Evolutionary conservation across 2,113 vertebrate species (phyloP), one percentile per base, ranked within the genome.

Genomic region (Nesogale talazaci): DNA sequence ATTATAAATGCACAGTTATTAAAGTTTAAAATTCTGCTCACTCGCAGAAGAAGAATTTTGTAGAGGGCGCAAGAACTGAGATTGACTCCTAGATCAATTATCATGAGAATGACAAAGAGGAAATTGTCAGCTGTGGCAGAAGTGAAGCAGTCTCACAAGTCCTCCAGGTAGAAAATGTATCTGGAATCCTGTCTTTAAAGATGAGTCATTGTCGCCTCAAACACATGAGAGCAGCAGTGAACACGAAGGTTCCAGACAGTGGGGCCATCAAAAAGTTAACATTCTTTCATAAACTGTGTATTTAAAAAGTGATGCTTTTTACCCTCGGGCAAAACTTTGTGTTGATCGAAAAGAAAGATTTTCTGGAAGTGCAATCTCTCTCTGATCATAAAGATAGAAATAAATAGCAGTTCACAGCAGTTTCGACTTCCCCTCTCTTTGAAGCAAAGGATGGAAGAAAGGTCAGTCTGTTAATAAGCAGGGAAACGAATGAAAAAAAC

Each of bases 381-480:
- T 70, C 42, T 56, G 20, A 46, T 90, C 11, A 61, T 40, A 95
- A 83, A 90, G 86, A 88, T 90, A 65, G 86, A 80, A 78, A 78
- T 79, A 89, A 93, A 52, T 5, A 52, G 46, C 6, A 12, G 6
- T 52, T 52, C 46, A 52, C 46, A 52, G 46, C 46, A 38, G 89
- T 88, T 46, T 81, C 81, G 83, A 81, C 46, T 74, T 74, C 57
- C 46, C 5, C 23, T 42, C 22, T 85, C 70, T 88, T 92, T 78
- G 46, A 92, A 90, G 85, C 77, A 40, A 92, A 80, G 36, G 17
- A 34, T 19, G 61, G 23, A 20, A 77, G 42, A 96, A 96, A 96
- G 86, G 77, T 96, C 96, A 95, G 81, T 10, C 7, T 63, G 59
- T 34, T 86, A 74, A 89, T 83, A 93, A 86, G 88, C 46, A 40